These are phyloP conservation scores for Geococcyx californianus DNA, from an alignment of 2,113 vertebrate genomes.

Conservation along the genomic window DNA sequence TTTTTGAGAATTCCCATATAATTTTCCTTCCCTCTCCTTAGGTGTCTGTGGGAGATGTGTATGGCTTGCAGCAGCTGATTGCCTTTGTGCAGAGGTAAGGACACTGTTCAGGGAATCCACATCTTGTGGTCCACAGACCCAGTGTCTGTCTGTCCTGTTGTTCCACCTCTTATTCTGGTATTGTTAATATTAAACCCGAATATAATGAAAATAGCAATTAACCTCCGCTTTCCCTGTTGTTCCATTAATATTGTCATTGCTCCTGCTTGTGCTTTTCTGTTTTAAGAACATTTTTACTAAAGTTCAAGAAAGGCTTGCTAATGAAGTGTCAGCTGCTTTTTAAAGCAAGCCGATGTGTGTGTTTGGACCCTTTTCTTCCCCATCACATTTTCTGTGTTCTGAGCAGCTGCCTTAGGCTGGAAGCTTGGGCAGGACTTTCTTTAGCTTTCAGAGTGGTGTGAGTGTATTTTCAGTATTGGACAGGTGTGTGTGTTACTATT, in stretches of 20 bases:
- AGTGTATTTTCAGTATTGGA: background rate
- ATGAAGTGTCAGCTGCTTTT: background rate
- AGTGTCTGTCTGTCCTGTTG: background rate
- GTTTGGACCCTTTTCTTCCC: background rate
- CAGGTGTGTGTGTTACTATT: accelerated
- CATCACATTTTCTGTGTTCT: background rate
- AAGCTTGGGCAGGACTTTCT: background rate
- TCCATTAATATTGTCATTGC: background rate
- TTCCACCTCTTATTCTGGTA: background rate
- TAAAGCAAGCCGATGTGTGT: accelerated
- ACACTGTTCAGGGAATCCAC: background rate
- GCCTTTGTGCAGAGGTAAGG: background rate
- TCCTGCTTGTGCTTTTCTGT: background rate
- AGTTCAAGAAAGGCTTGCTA: background rate
- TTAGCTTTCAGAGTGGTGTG: background rate
- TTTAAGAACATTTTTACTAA: background rate
- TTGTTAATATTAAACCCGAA: background rate
- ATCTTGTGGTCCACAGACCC: background rate
- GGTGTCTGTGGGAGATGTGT: background rate
- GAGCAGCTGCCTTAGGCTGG: background rate
- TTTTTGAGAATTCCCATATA: background rate
- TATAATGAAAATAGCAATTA: background rate
- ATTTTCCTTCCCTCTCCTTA: background rate
- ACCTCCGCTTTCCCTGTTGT: background rate
- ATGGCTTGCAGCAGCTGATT: background rate